Percentiles rank a stretch among this genome's conserved stretches.
Evolutionary conservation across 2,888 invertebrate species (phyloP).

Genomic region (Kuschelorhynchus macadamiae): DNA sequence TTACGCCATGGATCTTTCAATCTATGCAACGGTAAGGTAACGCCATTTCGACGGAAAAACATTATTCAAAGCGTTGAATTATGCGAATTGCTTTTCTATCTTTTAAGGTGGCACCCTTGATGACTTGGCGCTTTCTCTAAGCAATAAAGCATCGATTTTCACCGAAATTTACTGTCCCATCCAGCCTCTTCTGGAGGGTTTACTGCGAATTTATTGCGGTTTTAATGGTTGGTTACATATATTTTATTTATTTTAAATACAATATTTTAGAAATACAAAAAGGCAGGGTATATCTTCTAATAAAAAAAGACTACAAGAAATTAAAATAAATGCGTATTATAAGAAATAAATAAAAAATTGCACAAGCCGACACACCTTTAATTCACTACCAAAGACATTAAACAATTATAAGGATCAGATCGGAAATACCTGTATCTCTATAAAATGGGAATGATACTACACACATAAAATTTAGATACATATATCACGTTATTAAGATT

Average conservation of each 20-base stretch:
- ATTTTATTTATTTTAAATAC: background rate
- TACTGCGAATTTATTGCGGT: conserved; percentile 32
- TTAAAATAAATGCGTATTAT: no score
- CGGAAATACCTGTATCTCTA: no score
- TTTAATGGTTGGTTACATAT: background rate
- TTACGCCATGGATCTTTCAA: conserved; percentile 49
- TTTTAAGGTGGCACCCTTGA: conserved; percentile 44
- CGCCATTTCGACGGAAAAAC: conserved; percentile 48
- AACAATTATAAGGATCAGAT: no score
- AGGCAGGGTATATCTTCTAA: no score
- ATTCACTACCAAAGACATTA: no score
- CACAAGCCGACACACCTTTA: no score
- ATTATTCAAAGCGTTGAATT: conserved; percentile 50
- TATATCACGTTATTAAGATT: no score
- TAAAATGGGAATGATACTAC: no score
- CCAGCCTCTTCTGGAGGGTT: conserved; percentile 12
- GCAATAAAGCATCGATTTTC: conserved; percentile 43
- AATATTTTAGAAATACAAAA: no score
- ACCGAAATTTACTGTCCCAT: conserved; percentile 24
- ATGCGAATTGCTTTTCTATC: conserved; percentile 50
- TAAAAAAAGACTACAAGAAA: no score
- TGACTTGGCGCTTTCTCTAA: conserved; percentile 42
- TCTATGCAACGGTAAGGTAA: conserved; percentile 44
- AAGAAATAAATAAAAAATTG: no score
- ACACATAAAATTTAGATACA: no score